Conservation (phyloP, 2,797 vertebrate species). For the Pseudochirops cupreus region DNA sequence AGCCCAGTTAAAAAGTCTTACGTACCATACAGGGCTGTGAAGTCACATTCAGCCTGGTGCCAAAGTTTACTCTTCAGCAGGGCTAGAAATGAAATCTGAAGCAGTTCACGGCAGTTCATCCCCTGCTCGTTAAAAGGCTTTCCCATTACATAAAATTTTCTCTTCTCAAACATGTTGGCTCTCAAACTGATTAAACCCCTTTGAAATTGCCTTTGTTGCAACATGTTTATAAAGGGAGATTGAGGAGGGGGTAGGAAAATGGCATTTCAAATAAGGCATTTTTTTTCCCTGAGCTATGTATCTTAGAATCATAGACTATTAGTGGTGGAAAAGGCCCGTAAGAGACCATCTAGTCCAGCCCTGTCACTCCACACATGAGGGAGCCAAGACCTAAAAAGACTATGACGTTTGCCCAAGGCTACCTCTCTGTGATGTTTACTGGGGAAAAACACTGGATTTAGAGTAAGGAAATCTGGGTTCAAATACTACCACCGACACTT, state of each 20-base stretch:
- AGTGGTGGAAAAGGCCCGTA: conserved; percentile 12
- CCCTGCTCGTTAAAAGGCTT: conserved; percentile 75
- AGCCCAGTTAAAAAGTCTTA: conserved; percentile 67
- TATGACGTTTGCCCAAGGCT: background rate
- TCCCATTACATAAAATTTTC: conserved; percentile 69
- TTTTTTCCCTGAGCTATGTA: background rate
- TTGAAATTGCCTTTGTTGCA: conserved; percentile 71
- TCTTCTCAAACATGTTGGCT: conserved; percentile 61
- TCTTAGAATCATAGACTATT: background rate
- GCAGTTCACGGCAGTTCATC: conserved; percentile 51
- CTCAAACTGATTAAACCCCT: conserved; percentile 60
- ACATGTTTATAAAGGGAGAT: conserved; percentile 53
- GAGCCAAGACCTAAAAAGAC: background rate
- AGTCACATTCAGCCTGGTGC: conserved; percentile 71
- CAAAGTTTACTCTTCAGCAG: conserved; percentile 77
- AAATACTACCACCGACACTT: background rate
- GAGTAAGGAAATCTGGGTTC: background rate
- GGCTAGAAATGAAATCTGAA: conserved; percentile 79
- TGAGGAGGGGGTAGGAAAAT: conserved; percentile 33
- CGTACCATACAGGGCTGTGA: conserved; percentile 67
- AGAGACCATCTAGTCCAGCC: background rate
- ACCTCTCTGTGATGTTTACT: background rate
- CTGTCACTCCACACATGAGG: conserved; percentile 22
- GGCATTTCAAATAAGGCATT: conserved; percentile 2
- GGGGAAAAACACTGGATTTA: background rate